Percentiles rank a stretch among this genome's conserved stretches.
Conservation (phyloP, 1,140 invertebrate genomes). For the Papilio aristodemus region DNA sequence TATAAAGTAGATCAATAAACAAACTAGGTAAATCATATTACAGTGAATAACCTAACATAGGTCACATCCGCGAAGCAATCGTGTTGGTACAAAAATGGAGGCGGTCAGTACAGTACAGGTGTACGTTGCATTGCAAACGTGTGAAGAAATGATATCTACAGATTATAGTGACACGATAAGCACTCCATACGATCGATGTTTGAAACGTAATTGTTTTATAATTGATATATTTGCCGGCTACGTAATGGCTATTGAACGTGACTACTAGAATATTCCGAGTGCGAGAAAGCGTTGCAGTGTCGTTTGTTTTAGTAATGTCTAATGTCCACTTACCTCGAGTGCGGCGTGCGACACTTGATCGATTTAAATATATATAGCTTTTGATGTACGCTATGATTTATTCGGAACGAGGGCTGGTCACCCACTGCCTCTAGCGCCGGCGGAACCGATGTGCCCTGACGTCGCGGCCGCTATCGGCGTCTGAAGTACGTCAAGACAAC, state of each 20-base stretch:
- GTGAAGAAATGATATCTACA: conserved; percentile 12
- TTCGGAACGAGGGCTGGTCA: conserved; percentile 46
- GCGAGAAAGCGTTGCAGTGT: conserved; percentile 50
- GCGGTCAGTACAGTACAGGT: conserved; percentile 7
- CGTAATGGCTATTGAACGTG: conserved; percentile 52
- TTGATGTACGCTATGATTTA: conserved; percentile 42
- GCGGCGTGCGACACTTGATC: conserved; percentile 50
- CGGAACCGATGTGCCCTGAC: conserved; percentile 69
- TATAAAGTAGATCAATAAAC: conserved; percentile 1
- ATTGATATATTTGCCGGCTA: conserved; percentile 46
- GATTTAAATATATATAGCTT: conserved; percentile 44
- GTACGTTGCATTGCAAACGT: background rate
- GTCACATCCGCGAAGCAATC: background rate
- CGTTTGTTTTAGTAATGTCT: conserved; percentile 33
- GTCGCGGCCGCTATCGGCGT: conserved; percentile 65
- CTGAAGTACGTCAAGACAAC: conserved; percentile 56
- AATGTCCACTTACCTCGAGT: conserved; percentile 57
- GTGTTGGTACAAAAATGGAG: conserved; percentile 16
- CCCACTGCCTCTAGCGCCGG: conserved; percentile 65
- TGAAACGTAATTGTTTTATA: conserved; percentile 38
- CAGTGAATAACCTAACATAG: background rate
- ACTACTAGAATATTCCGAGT: conserved; percentile 56
- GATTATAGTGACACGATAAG: conserved; percentile 32
- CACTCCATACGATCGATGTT: conserved; percentile 52
- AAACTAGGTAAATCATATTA: conserved; percentile 19